Percentiles rank a stretch among this genome's conserved stretches.
These are phyloP conservation scores for Netelia fuscicornis DNA, from an alignment of 2,888 invertebrate species.

Conservation along the genomic window DNA sequence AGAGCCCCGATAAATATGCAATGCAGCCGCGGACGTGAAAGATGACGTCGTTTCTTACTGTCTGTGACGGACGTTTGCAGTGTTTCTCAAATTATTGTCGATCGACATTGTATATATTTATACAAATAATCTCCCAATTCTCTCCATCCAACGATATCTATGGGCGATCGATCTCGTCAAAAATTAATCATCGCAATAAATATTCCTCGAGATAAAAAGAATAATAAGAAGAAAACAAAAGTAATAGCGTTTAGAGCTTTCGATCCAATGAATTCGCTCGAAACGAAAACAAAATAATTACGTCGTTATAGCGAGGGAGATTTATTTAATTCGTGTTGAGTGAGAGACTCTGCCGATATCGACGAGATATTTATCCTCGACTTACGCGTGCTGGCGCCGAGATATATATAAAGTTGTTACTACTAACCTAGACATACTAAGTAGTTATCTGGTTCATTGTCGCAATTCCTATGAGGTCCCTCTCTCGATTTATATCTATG, in stretches of 20 bases:
- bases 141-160: neutral
- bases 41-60: slow-evolving; percentile 72
- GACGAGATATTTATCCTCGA: slow-evolving; percentile 73
- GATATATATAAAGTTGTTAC: slow-evolving; percentile 77
- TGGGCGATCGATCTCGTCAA: neutral
- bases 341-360: slow-evolving; percentile 73
- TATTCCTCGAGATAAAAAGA: neutral
- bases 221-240: neutral
- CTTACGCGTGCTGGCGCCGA: slow-evolving; percentile 71
- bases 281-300: neutral
- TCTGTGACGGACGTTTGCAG: slow-evolving; percentile 53
- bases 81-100: slow-evolving; percentile 67
- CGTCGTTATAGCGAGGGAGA: neutral
- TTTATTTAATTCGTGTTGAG: neutral
- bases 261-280: neutral
- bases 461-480: slow-evolving; percentile 71
- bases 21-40: slow-evolving; percentile 70
- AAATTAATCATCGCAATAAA: neutral
- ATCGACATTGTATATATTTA: neutral
- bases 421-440: slow-evolving; percentile 81
- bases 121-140: neutral
- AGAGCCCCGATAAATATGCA: slow-evolving; percentile 77
- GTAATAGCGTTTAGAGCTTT: no score
- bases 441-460: slow-evolving; percentile 82
- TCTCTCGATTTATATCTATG: slow-evolving; percentile 8